Conservation (phyloP, 2,888 invertebrate species). For the Noctua fimbriata region DNA sequence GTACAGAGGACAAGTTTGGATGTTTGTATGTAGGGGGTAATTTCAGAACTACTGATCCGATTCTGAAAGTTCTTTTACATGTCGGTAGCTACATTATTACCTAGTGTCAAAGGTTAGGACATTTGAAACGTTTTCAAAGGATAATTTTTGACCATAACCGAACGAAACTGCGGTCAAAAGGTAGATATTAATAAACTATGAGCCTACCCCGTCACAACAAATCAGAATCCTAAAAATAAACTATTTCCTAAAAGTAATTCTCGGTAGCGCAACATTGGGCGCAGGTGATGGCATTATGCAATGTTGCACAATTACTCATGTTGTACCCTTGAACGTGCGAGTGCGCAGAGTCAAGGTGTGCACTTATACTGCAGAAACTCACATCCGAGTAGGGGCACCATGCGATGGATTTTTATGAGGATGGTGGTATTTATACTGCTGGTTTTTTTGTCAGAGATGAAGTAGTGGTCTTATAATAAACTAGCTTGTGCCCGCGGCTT, state of each 20-base stretch:
- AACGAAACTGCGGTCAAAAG: no score
- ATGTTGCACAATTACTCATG: slow-evolving; percentile 61
- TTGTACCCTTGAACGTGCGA: slow-evolving; percentile 51
- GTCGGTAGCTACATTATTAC: no score
- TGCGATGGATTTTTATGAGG: background rate
- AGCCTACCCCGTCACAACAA: slow-evolving; percentile 23
- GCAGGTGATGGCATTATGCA: slow-evolving; percentile 49
- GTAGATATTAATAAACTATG: slow-evolving; percentile 1
- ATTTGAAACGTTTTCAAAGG: no score
- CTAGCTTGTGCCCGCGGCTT: no score
- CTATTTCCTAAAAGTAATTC: slow-evolving; percentile 55
- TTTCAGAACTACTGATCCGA: no score
- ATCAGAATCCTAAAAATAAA: slow-evolving; percentile 49
- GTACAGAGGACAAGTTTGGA: no score
- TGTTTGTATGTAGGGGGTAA: no score
- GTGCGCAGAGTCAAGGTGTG: slow-evolving; percentile 65
- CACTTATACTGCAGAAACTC: slow-evolving; percentile 40
- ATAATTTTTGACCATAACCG: no score
- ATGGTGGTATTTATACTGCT: background rate
- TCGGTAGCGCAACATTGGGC: slow-evolving; percentile 45
- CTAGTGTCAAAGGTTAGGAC: no score
- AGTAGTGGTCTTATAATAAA: no score
- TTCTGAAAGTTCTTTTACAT: no score
- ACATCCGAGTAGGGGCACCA: slow-evolving; percentile 50
- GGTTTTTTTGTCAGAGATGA: no score